Evolutionary conservation across 2,888 invertebrate genomes (phyloP), one percentile per base, ranked within the genome.

Genomic region (Lymantria dispar): DNA sequence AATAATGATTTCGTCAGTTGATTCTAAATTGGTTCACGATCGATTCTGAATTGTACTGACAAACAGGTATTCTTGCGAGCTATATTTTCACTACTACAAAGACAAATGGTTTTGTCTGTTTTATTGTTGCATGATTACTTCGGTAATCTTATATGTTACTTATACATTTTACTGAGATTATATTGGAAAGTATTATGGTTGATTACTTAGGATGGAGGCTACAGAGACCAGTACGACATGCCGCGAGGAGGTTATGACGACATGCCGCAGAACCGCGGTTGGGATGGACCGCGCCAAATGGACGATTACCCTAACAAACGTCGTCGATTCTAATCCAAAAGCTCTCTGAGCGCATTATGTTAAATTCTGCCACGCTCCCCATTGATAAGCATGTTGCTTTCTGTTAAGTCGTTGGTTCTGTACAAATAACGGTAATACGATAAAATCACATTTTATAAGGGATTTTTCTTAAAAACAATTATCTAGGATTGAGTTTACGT

Each of bases 251-350:
- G 77, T 64, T 90, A 71, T 84, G 90, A 90, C 74, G 88, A 89
- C 81, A 81, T 84, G 83, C 85, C 87, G 69, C 87, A 87, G 76
- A 89, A 89, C 76, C 91, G 92, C 74, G 92, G 92, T 78, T 92
- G 93, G 85, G 93, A 92, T 56, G 92, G 92, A 63, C 80, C 85
- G 64, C 90, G 90, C 78, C 92, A 89, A 80, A 83, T 91, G 80
- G 94, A 94, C 63, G 94, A 94, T 87, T 94, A 87, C 82, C 94
- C 94, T 73, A 93, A 92, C 86, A 94, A 94, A 87, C 92, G 94
- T 68, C 93, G 94, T 76, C 93, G 94, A 63, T 94, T 92, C 80
- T 94, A 92, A 89, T 74, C 57, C 54, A 3, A 8, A 33, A 52
- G 57, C 49, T 56, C 57, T 50, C 48, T 40, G 43, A 48, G 58